phyloP scores from a whole-genome alignment of 2,797 vertebrate species.

The Ptychadena robeensis region DNA sequence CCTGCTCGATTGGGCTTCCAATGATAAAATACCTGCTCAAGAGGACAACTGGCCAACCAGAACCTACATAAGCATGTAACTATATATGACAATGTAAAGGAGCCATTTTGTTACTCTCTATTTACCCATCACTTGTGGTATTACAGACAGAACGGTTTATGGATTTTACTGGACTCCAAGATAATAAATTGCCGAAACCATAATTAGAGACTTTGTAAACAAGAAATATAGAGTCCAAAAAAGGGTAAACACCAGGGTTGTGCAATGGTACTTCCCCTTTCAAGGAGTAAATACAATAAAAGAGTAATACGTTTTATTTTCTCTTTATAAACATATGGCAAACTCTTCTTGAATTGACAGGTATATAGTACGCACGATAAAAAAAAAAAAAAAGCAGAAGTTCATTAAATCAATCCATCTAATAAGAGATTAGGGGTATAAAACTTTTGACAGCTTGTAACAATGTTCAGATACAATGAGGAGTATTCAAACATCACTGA shows the following conservation, averaged over 20 bases:
- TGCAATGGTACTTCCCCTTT: conserved; percentile 35
- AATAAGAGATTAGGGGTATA: neutral
- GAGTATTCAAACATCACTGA: too few species aligned
- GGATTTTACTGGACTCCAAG: neutral
- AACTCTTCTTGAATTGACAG: neutral
- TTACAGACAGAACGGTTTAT: neutral
- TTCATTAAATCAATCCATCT: neutral
- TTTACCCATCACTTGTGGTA: too few species aligned
- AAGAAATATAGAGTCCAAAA: neutral
- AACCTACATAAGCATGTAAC: too few species aligned
- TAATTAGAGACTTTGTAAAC: neutral
- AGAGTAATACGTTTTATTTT: conserved; percentile 28
- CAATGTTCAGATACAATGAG: neutral
- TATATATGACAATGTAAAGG: too few species aligned
- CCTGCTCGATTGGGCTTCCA: too few species aligned
- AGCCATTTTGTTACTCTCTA: too few species aligned
- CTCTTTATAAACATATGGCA: conserved; percentile 7
- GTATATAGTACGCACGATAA: conserved; percentile 21
- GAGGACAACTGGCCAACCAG: too few species aligned
- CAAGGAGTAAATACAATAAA: conserved; percentile 39
- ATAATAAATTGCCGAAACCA: neutral
- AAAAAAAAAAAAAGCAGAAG: conserved; percentile 41
- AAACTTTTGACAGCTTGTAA: neutral
- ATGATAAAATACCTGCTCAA: too few species aligned
- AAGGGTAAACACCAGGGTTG: neutral